Conservation (phyloP, 2,888 invertebrate species). For the Tenthredo notha region DNA sequence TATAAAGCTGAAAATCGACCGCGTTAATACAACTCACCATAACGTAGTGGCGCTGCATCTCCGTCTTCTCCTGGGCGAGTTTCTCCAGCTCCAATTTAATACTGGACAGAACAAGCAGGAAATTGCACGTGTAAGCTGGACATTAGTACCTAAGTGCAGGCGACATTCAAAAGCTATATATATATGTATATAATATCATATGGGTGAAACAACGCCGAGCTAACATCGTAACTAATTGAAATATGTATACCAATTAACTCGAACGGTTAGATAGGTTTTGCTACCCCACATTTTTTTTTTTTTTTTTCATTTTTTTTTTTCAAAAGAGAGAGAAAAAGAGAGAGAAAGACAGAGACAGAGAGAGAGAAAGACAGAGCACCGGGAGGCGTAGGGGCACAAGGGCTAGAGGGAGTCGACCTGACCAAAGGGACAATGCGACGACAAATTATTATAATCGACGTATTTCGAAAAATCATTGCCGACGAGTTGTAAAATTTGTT, state of each 20-base stretch:
- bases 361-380: conserved; percentile 27
- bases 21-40: conserved; percentile 84
- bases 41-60: conserved; percentile 93
- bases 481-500: background rate
- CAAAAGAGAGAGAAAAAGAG: background rate
- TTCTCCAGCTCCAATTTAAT: conserved; percentile 93
- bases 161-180: conserved; percentile 68
- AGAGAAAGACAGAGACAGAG: background rate
- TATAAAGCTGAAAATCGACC: background rate
- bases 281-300: background rate
- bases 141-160: conserved; percentile 71
- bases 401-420: conserved; percentile 1
- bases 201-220: conserved; percentile 39
- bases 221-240: conserved; percentile 17
- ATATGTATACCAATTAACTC: conserved; percentile 12
- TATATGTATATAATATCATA: background rate
- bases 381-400: conserved; percentile 28
- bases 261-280: conserved; percentile 42
- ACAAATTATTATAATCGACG: conserved; percentile 3
- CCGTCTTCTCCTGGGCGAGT: conserved; percentile 91
- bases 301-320: background rate
- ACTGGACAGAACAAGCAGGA: conserved; percentile 80
- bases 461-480: background rate
- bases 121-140: conserved; percentile 74
- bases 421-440: conserved; percentile 37